phyloP scores from a whole-genome alignment of 1,140 invertebrate species.

The Hylyphantes graminicola region DNA sequence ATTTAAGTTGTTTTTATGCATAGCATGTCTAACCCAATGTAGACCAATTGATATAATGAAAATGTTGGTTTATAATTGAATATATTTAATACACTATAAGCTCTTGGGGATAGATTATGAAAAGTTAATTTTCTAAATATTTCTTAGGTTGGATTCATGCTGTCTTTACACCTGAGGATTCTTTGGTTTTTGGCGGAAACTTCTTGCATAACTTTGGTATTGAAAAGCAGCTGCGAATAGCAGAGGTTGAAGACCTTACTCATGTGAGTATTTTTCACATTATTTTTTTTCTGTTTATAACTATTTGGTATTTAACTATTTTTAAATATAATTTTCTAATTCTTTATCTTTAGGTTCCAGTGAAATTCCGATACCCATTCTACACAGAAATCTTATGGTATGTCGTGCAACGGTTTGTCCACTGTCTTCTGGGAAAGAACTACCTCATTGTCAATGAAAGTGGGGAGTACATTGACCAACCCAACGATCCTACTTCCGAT shows the following conservation, averaged over 20 bases:
- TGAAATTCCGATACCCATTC: slow-evolving; percentile 97
- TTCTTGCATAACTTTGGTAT: slow-evolving; percentile 94
- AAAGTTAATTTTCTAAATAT: background rate
- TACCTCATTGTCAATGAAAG: slow-evolving; percentile 70
- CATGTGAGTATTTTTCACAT: slow-evolving; percentile 73
- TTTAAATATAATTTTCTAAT: background rate
- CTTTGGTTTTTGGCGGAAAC: slow-evolving; percentile 97
- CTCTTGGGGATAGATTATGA: background rate
- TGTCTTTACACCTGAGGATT: slow-evolving; percentile 95
- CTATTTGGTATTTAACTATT: background rate
- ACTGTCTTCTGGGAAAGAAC: slow-evolving; percentile 84
- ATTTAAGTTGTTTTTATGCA: too few species aligned
- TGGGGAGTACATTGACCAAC: slow-evolving; percentile 56
- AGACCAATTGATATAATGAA: background rate
- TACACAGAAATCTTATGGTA: slow-evolving; percentile 99
- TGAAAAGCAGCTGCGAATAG: slow-evolving; percentile 76
- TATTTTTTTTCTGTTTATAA: slow-evolving; percentile 41
- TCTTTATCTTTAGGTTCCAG: slow-evolving; percentile 79
- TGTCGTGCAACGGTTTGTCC: slow-evolving; percentile 92
- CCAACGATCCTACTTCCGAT: slow-evolving; percentile 32
- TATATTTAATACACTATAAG: background rate
- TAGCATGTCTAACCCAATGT: too few species aligned
- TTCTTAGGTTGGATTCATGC: slow-evolving; percentile 94
- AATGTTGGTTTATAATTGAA: background rate
- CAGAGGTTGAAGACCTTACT: slow-evolving; percentile 93